Evolutionary conservation across 2,797 vertebrate species (phyloP), one percentile per base, ranked within the genome.

Genomic region (Lophura swinhoii): DNA sequence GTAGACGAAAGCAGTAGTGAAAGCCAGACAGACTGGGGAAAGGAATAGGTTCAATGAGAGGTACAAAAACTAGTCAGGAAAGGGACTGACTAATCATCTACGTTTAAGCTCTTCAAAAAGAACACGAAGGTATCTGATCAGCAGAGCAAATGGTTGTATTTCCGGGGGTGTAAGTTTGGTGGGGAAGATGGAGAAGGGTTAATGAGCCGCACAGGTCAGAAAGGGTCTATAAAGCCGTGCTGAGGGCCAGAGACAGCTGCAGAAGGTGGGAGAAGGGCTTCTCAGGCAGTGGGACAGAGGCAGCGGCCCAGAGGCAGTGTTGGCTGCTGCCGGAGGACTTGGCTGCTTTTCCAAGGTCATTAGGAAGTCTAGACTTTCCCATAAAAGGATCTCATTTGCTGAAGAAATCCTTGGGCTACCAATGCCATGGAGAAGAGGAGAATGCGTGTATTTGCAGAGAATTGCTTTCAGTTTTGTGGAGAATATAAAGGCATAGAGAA

Each of bases 361-460:
- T 95, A 95, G 93, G 68, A 91, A 94, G 93, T 95, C 95, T 95
- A 96, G 94, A 94, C 94, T 95, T 88, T 90, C 80, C 71, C 73
- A 79, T 91, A 81, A 95, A 95, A 89, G 67, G 81, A 51, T 91
- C 82, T 56, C 68, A 75, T 93, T 93, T 94, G 70, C 59, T 73
- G 73, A 49, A 87, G 87, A 87, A 93, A 92, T 95, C 94, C 84
- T 94, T 93, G 87, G 88, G 76, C 87, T 95, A 89, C 70, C 68
- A 64, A 18, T 1, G 1, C 73, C 90, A 77, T 33, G 62, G 83
- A 69, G 94, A 53, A 79, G 64, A 33, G 41, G 26, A 35, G 15
- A 37, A 26, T 6, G 20, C 7, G 20, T 21, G 43, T 29, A n/a
- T 51, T 24, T 41, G 22, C 29, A 12, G 23, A 76, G 46, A 49